Evolutionary conservation across 2,888 invertebrate species (phyloP), one percentile per base, ranked within the genome.

Genomic region (Leucoptera coffeella): DNA sequence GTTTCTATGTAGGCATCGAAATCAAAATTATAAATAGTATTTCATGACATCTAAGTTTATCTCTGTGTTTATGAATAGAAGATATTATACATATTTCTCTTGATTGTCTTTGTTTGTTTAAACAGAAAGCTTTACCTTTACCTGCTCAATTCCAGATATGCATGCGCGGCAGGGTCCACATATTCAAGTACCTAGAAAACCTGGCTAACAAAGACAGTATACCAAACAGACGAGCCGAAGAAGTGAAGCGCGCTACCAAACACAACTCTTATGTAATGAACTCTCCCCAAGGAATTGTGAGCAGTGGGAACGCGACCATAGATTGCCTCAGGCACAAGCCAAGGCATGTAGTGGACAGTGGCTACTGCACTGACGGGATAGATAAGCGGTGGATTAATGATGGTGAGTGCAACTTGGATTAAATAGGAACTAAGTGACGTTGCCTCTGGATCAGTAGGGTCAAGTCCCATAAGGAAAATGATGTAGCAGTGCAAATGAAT

Each of bases 121-220:
- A n/a, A n/a, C n/a, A n/a, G n/a, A n/a, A n/a, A n/a, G n/a, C n/a
- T n/a, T n/a, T n/a, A n/a, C n/a, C n/a, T n/a, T n/a, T n/a, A n/a
- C n/a, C n/a, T n/a, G n/a, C n/a, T n/a, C n/a, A 34, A 27, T 48
- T 69, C 4, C 58, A 90, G 89, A 72, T 90, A 39, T 94, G 93
- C 67, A 85, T 85, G 62, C 81, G 92, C 54, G 94, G 95, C 40
- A 79, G 90, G 47, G 88, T 91, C 47, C 94, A 95, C 60, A 89
- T 95, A 43, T 93, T 93, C 74, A 94, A 94, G 58, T 93, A 86
- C 65, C 74, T 95, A 39, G 92, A 93, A 55, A 85, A 84, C 46
- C 87, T 90, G 67, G 88, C 91, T 25, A 78, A 79, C 46, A 86
- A 85, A 57, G 77, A 71, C 43, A 56, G 55, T 35, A 42, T 60